Base-by-base conservation (phyloP, 2,113 vertebrate species). In the Halichoerus grypus region DNA sequence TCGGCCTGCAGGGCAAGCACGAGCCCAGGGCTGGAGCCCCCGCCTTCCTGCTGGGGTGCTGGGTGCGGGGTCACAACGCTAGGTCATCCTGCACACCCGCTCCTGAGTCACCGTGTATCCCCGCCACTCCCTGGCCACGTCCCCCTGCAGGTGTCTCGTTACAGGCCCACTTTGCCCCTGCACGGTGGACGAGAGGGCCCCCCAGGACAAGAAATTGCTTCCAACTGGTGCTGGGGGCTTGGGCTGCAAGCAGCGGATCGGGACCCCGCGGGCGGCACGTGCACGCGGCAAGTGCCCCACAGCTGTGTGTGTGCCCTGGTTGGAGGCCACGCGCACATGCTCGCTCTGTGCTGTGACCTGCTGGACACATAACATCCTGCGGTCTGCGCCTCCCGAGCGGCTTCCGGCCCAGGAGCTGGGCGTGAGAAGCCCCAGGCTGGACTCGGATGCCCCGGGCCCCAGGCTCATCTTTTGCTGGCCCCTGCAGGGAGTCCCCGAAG, bases 201-300 rank as follows among this genome's bases (percentile, higher is more conserved):
- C 72, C 15, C 24, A 7, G 42, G 72, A 26, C 26, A 16, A 49
- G 74, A 77, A 31, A 31, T 15, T 49, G 72, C 24, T 16, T 28
- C 72, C 72, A 46, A 28, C 39, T 8, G 13, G 72, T 4, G 39
- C 24, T 42, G 3, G 1, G 39, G 42, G 42, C 42, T 28, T 9
- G 74, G 42, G 74, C 74, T 16, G 74, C 74, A 2, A 15, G 42
- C 26, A n/a, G 31, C 24, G 0, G 11, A n/a, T 22, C 24, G 21
- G 36, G 82, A 11, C 49, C 1, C 1, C 0, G 3, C 0, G 22
- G 55, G 14, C 19, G 0, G 1, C 3, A 18, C 0, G 0, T 4
- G 28, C 7, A 0, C 39, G 14, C 14, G 0, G 1, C 3, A 18
- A 0, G 0, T 5, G 28, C 8, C 0, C 42, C 49, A 21, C 26